These are phyloP conservation scores for Diploscapter pachys DNA, from an alignment of 1,140 invertebrate genomes.

Conservation along the genomic window DNA sequence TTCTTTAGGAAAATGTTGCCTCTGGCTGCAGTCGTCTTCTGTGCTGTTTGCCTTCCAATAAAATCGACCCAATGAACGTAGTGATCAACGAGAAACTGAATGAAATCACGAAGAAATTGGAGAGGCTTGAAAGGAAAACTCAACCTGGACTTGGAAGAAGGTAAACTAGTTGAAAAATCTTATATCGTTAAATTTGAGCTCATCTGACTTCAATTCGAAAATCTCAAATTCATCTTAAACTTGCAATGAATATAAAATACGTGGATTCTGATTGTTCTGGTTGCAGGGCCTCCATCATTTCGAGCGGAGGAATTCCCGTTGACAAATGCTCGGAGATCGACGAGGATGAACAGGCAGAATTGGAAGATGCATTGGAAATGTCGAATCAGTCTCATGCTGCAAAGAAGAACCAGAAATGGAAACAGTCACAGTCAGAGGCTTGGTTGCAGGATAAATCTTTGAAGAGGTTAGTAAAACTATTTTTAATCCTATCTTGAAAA, in stretches of 20 bases:
- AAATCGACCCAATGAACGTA: conserved; percentile 43
- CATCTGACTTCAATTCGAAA: background rate
- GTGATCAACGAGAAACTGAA: conserved; percentile 47
- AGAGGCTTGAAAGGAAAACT: conserved; percentile 42
- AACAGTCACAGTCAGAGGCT: conserved; percentile 42
- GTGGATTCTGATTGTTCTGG: too few relatives aligned
- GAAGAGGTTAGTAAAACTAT: conserved; percentile 28
- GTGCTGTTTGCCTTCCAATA: conserved; percentile 46
- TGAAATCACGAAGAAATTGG: conserved; percentile 48
- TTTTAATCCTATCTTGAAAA: conserved; percentile 6
- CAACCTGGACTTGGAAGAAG: conserved; percentile 28
- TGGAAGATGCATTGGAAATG: conserved; percentile 48
- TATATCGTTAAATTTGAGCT: background rate
- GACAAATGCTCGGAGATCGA: conserved; percentile 45
- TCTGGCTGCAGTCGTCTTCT: conserved; percentile 42
- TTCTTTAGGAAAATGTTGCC: conserved; percentile 28
- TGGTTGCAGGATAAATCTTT: conserved; percentile 46
- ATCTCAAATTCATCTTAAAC: background rate
- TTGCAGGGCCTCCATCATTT: conserved; percentile 16
- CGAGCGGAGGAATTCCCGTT: conserved; percentile 6
- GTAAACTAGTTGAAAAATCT: background rate
- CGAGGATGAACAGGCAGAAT: conserved; percentile 39
- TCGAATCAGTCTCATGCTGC: conserved; percentile 45
- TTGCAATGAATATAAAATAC: background rate
- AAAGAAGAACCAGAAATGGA: conserved; percentile 49